Evolutionary conservation across 2,113 vertebrate species (phyloP).

Genomic region (Carlito syrichta): DNA sequence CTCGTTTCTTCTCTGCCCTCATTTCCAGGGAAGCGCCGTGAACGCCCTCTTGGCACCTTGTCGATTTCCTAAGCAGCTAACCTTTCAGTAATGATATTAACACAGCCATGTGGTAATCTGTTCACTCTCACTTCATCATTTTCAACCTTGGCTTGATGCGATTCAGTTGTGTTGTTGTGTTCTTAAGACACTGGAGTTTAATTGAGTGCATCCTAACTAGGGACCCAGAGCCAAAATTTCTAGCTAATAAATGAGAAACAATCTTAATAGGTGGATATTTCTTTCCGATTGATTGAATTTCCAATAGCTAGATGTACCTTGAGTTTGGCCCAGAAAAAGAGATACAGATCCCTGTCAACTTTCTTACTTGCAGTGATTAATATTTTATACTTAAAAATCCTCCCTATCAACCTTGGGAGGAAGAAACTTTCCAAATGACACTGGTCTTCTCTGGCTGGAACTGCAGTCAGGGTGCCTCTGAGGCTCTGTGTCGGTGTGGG

Average conservation of each 20-base stretch:
- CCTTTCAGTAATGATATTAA: constrained; percentile 42
- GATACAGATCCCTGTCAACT: background rate
- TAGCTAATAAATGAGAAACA: background rate
- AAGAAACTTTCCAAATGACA: background rate
- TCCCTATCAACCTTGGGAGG: background rate
- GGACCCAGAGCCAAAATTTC: background rate
- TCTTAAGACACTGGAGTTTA: constrained; percentile 13
- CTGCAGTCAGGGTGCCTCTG: background rate
- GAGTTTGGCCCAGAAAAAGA: background rate
- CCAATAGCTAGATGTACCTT: background rate
- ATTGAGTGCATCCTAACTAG: background rate
- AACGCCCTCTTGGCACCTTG: background rate
- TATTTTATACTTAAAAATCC: background rate
- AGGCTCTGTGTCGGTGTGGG: background rate
- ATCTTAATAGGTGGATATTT: background rate
- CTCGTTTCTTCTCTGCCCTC: constrained; percentile 35
- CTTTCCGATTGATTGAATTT: constrained; percentile 20
- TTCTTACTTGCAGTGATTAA: too few species aligned
- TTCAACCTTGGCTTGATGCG: background rate
- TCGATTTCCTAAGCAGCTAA: constrained; percentile 34
- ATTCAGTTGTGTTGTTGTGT: background rate
- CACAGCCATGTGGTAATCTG: background rate
- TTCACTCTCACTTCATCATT: background rate
- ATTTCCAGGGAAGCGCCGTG: background rate
- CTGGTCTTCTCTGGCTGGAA: background rate